Percentiles rank a stretch among this genome's conserved stretches.
These are phyloP conservation scores for Oligia latruncula DNA, from an alignment of 2,888 invertebrate genomes.

Conservation along the genomic window DNA sequence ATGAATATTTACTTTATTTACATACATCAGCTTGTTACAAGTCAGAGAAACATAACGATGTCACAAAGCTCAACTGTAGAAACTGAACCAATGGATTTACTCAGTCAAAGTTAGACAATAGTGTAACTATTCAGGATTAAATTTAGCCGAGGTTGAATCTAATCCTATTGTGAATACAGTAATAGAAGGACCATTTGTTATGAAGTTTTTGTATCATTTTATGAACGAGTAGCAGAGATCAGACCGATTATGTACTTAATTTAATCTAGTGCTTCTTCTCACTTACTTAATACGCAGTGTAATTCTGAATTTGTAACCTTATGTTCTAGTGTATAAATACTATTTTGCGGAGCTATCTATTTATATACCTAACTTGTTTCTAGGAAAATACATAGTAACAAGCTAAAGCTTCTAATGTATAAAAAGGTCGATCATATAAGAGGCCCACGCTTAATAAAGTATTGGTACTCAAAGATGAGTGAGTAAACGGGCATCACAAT, in stretches of 20 bases:
- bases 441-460: constrained; percentile 2
- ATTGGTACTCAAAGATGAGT: constrained; percentile 18
- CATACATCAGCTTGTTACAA: neutral
- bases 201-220: constrained; percentile 30
- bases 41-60: constrained; percentile 20
- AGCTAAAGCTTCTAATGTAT: neutral
- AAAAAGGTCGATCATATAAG: constrained; percentile 1
- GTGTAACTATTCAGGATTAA: constrained; percentile 32
- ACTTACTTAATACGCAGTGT: neutral
- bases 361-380: neutral
- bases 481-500: constrained; percentile 19
- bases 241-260: neutral
- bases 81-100: constrained; percentile 15
- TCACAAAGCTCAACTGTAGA: constrained; percentile 36
- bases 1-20: neutral
- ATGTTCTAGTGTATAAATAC: neutral
- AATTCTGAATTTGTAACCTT: neutral
- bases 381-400: neutral
- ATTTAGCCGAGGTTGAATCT: constrained; percentile 11
- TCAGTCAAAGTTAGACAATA: constrained; percentile 38
- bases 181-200: constrained; percentile 6
- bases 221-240: neutral
- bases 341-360: neutral
- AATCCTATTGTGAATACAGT: constrained; percentile 30
- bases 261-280: neutral